These are phyloP conservation scores for Phrynosoma blainvillii DNA, from an alignment of 2,113 vertebrate species.

Conservation along the genomic window DNA sequence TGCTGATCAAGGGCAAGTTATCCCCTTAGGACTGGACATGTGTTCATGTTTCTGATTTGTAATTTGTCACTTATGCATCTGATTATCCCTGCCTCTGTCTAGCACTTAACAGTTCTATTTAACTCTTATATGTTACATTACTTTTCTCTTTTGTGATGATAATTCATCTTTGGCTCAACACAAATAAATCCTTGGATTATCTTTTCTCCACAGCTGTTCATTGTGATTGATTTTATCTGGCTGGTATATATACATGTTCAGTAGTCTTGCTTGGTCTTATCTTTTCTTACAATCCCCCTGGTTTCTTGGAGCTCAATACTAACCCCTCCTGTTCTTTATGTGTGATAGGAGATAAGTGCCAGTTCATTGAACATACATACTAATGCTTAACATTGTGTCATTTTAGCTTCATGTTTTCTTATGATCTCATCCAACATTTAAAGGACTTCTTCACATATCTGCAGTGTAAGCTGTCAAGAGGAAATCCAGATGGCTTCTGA, in stretches of 20 bases:
- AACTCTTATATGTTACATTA: conserved; percentile 34
- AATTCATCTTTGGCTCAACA: conserved; percentile 27
- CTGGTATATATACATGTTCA: not conserved
- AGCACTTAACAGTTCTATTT: conserved; percentile 12
- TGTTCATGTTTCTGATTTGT: conserved; percentile 43
- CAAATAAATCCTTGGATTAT: conserved; percentile 27
- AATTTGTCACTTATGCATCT: conserved; percentile 46
- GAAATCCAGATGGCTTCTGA: not conserved
- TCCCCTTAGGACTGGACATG: conserved; percentile 35
- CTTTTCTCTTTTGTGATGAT: not conserved
- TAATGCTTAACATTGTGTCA: conserved; percentile 5
- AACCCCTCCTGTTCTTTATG: conserved; percentile 27
- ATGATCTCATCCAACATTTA: not conserved
- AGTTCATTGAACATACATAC: conserved; percentile 32
- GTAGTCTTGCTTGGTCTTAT: conserved; percentile 17
- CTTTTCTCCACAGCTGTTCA: conserved; percentile 21
- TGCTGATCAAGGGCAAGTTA: conserved; percentile 42
- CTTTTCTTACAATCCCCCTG: conserved; percentile 1
- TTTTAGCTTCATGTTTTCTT: conserved; percentile 11
- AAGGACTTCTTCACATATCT: conserved; percentile 6
- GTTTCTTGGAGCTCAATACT: conserved; percentile 23
- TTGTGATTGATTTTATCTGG: conserved; percentile 25
- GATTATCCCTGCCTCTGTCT: conserved; percentile 31
- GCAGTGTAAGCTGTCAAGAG: not conserved
- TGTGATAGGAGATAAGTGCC: conserved; percentile 19